Evolutionary conservation across 2,797 vertebrate species (phyloP).

Genomic region (Diglossa cyanea): DNA sequence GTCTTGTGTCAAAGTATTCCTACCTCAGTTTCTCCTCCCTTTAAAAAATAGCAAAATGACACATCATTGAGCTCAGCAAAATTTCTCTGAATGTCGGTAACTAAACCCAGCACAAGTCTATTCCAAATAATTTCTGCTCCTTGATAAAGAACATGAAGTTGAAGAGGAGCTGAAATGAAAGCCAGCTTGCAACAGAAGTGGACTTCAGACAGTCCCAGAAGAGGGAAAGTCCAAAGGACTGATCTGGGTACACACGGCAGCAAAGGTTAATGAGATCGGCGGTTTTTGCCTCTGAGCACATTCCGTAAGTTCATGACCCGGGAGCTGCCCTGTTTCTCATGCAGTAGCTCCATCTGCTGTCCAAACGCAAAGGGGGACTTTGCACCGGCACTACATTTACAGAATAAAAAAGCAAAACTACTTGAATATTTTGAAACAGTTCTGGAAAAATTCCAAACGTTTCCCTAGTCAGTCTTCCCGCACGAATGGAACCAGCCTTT

Average conservation of each 20-base stretch:
- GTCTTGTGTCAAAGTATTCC: not conserved
- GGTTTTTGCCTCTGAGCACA: not conserved
- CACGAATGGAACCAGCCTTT: not conserved
- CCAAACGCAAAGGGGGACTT: not conserved
- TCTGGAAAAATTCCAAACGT: not conserved
- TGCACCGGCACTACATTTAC: not conserved
- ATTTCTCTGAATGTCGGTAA: not conserved
- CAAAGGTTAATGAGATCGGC: not conserved
- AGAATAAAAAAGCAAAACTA: not conserved
- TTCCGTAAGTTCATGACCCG: rapidly evolving
- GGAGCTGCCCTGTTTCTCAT: not conserved
- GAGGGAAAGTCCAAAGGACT: not conserved
- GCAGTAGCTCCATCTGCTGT: conserved; percentile 58
- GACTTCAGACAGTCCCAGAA: not conserved
- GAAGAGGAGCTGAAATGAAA: not conserved
- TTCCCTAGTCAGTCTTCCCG: not conserved
- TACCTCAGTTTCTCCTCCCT: not conserved
- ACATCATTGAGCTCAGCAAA: not conserved
- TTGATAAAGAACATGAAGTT: not conserved
- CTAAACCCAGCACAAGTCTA: not conserved
- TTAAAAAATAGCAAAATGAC: not conserved
- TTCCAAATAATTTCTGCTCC: not conserved
- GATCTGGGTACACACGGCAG: not conserved
- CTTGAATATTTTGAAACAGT: not conserved
- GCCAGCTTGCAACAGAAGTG: not conserved